phyloP scores from a whole-genome alignment of 2,888 invertebrate genomes.

The Agonopterix alstromeriana region DNA sequence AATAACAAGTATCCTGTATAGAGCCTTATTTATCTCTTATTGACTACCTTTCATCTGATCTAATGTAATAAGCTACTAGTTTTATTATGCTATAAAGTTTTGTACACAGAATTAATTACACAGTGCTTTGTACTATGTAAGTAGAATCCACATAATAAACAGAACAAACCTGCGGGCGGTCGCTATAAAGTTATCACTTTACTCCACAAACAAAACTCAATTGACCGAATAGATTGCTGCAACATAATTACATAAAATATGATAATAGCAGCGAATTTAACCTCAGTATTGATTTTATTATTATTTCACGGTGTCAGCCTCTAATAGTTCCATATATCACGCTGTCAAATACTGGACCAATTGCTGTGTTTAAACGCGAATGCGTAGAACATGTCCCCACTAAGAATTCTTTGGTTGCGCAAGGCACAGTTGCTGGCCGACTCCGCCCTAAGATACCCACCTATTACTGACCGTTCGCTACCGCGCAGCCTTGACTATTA shows the following conservation, averaged over 20 bases:
- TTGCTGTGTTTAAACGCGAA: constrained; percentile 47
- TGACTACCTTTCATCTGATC: no score
- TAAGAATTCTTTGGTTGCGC: constrained; percentile 56
- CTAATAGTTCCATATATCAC: constrained; percentile 59
- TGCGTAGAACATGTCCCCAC: constrained; percentile 6
- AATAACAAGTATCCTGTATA: no score
- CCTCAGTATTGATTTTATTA: constrained; percentile 34
- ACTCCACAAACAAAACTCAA: constrained; percentile 10
- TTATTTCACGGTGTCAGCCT: constrained; percentile 23
- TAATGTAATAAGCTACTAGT: background rate
- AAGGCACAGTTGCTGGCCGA: constrained; percentile 30
- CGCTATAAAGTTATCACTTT: constrained; percentile 5
- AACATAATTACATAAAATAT: constrained; percentile 18
- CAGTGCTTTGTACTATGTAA: no score
- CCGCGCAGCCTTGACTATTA: constrained; percentile 69
- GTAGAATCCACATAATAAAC: background rate
- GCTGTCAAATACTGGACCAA: constrained; percentile 65
- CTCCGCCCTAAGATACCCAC: constrained; percentile 63
- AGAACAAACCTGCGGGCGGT: constrained; percentile 6
- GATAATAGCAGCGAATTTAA: constrained; percentile 24
- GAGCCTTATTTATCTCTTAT: no score
- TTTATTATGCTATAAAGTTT: no score
- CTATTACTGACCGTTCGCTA: constrained; percentile 64
- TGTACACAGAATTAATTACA: no score
- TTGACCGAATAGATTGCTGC: constrained; percentile 12